Base-by-base conservation (phyloP, 2,113 vertebrate species). In the Callorhinus ursinus region DNA sequence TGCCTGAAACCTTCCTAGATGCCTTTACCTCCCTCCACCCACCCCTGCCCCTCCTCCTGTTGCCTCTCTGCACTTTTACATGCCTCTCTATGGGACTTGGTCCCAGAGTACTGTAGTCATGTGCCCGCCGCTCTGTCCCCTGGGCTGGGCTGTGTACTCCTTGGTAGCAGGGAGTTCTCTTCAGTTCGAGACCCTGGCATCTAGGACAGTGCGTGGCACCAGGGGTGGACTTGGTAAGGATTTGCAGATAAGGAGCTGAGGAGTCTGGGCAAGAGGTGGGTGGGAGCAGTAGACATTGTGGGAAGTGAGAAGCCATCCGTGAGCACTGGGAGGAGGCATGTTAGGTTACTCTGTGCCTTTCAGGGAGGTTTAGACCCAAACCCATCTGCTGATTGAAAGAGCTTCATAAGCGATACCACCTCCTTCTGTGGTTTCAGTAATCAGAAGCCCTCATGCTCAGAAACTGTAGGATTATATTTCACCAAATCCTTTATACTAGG, bases 251-350 rank as follows among this genome's bases (percentile, higher is more conserved):
- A 1, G 49, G 49, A 67, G 53, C 65, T 46, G 6, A 74, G 39
- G 65, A 39, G 59, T 71, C 63, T 57, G 71, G n/a, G 33, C 26
- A 14, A 8, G 67, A 8, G 21, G 3, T 18, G 8, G 31, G 55
- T 28, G 21, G 46, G 31, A 36, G 33, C 7, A 3, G 55, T 46
- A 74, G 49, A 3, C 39, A 5, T 39, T 16, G 39, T 63, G 65
- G 14, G 26, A 51, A 55, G 10, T 36, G 46, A 77, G 36, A 63
- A 5, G 39, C 28, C 7, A 4, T 21, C 42, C 5, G 0, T 1
- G 42, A 71, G 1, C 1, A 0, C 53, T 0, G 5, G 33, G 36
- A 22, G 61, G 22, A 89, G 67, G 39, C 3, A 0, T 4, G 59
- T 15, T 2, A 7, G 12, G 49, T 36, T 31, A 14, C 28, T 42